Base-by-base conservation (phyloP, 2,113 vertebrate species). In the Pachyramphus minor region DNA sequence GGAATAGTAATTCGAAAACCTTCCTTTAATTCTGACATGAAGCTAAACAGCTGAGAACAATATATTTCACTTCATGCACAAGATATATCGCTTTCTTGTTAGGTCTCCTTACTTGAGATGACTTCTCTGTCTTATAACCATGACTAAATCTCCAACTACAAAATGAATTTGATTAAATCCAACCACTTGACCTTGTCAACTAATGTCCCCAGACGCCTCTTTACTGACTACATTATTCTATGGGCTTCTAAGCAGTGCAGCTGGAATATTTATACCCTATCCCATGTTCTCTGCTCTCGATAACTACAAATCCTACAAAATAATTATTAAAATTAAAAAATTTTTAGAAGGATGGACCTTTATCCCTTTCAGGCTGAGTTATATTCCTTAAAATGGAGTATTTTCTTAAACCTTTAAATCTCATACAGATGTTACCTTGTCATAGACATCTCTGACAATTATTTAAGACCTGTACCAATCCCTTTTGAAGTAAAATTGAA, bases 91-190 rank as follows among this genome's bases (percentile, higher is more conserved):
- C 83, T 90, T 95, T 90, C 75, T 77, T 88, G 53, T 91, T 97
- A 86, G 89, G 39, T 71, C 93, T 93, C 58, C 82, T 93, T 96
- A 91, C 84, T 93, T 92, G 55, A 87, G 81, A 90, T 85, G 91
- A 66, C 50, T 94, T 91, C 82, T 94, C 72, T 94, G 47, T 91
- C 50, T 97, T 91, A 95, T 52, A 95, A 74, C 64, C 76, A 76
- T 76, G 62, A 85, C 89, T 96, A 95, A 96, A 95, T 94, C 73
- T 96, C 62, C 63, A 80, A 82, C 76, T 90, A 81, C 93, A 96
- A 95, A 95, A 93, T 93, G n/a, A 95, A 97, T 89, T 94, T 96
- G 55, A 95, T 97, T 97, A 97, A 95, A 97, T 96, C 55, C 92
- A 87, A 49, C 41, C 92, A 86, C 80, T 95, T 97, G 95, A 95